These are phyloP conservation scores for Neelides folsomi DNA, from an alignment of 2,888 invertebrate genomes.

Conservation along the genomic window DNA sequence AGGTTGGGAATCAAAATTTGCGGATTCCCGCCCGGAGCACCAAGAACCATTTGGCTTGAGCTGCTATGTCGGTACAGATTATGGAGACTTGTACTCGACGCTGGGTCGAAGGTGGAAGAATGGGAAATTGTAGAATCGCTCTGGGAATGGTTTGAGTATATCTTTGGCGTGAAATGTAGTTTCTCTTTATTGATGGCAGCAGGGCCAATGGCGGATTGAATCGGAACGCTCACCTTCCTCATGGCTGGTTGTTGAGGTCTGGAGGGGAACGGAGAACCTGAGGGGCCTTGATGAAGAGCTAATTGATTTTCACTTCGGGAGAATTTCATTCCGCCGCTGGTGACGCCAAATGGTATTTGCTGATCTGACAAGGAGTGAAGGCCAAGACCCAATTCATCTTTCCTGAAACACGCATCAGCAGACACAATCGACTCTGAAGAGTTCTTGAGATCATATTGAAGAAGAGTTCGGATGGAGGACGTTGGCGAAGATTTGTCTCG, in stretches of 20 bases:
- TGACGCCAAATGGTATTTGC: slow-evolving; percentile 42
- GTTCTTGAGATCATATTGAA: slow-evolving; percentile 15
- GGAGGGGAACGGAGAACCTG: not conserved
- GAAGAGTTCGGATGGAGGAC: slow-evolving; percentile 35
- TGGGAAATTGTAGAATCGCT: slow-evolving; percentile 26
- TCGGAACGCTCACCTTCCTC: slow-evolving; percentile 11
- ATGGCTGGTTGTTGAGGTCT: slow-evolving; percentile 2
- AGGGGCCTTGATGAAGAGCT: slow-evolving; percentile 4
- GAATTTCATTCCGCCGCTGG: slow-evolving; percentile 38
- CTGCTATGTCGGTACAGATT: slow-evolving; percentile 19
- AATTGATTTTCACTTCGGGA: slow-evolving; percentile 24
- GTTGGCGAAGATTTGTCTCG: slow-evolving; percentile 52
- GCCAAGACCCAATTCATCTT: slow-evolving; percentile 11
- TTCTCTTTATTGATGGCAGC: slow-evolving; percentile 7
- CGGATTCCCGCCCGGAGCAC: not conserved
- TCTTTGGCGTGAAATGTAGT: slow-evolving; percentile 18
- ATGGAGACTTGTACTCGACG: slow-evolving; percentile 21
- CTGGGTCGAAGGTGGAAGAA: slow-evolving; percentile 9
- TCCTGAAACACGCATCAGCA: slow-evolving; percentile 16
- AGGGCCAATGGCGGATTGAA: slow-evolving; percentile 1
- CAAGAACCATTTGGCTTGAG: slow-evolving; percentile 7
- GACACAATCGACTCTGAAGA: slow-evolving; percentile 21
- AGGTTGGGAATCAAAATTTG: not conserved
- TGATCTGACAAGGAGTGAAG: slow-evolving; percentile 34
- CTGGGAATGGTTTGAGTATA: slow-evolving; percentile 23